Base-by-base conservation (phyloP, 2,113 vertebrate genomes). In the Catharus minimus region DNA sequence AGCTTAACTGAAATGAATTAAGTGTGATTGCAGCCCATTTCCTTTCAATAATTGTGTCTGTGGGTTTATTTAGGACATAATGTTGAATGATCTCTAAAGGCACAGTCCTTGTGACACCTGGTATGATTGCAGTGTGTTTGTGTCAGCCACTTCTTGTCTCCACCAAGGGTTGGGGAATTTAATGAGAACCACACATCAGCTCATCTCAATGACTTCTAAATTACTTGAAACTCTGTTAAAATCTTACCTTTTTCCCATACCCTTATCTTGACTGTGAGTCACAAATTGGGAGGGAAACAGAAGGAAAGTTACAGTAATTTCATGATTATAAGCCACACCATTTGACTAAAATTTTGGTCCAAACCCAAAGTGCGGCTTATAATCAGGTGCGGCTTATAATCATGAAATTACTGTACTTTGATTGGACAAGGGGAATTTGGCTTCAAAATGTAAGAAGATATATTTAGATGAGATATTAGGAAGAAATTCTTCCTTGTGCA, bases 1-100 rank as follows among this genome's bases (percentile, higher is more conserved):
- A 4, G 13, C 10, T 86, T 68, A 80, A 67, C 52, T 93, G 81
- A 93, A 95, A 85, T 46, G 66, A 79, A 91, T 93, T 56, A 87
- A 76, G 47, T 75, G 53, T 77, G 85, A 92, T 80, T 83, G 67
- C 61, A 79, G 77, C 13, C 38, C 15, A 44, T 89, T 88, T 93
- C 11, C 89, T 95, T 84, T 61, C 82, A 82, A 77, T 92, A 89
- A 83, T 77, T 80, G n/a, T 94, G 72, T 60, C 85, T 58, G 21
- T 58, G 64, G 76, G 49, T 72, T 87, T 75, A 49, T 72, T 79
- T 69, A 57, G 55, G 49, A 69, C 32, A 9, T 66, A 66, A 68
- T 8, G 22, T 36, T 66, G 82, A 64, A 69, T n/a, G 27, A 66
- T 73, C 14, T 89, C 43, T 56, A n/a, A 85, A 93, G 41, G 33